Base-by-base conservation (phyloP, 2,113 vertebrate genomes). In the Brachyistius frenatus region DNA sequence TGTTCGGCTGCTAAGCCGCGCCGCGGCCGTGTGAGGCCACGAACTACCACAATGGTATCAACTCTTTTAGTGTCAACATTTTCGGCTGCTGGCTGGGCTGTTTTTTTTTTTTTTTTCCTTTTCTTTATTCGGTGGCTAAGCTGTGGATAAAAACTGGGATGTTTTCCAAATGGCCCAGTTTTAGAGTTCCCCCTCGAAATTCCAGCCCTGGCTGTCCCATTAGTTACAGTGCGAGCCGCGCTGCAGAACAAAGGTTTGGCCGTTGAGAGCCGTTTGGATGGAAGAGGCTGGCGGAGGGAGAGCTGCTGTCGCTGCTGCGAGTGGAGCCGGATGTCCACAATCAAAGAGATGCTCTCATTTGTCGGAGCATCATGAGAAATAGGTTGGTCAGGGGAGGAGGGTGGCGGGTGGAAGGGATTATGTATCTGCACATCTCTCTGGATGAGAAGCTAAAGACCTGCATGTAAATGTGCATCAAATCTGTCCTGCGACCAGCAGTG, bases 91-190 rank as follows among this genome's bases (percentile, higher is more conserved):
- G 77, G 70, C 79, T 75, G 67, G 31, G 76, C 66, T 44, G 13
- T 66, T 83, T 73, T 53, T 33, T 64, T 2, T 78, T 66, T 68
- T 5, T 11, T 58, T 1, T 23, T 37, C 7, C 3, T 2, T 15
- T 32, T 11, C 14, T 81, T 55, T 70, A 35, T 60, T 64, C 66
- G 2, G 52, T 32, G 49, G 74, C 35, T 81, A 77, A 89, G 77
- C 84, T 2, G 32, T 4, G 66, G 84, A 88, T 85, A 70, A 70
- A 80, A 78, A 87, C 64, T 58, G 78, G 84, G 80, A 89, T 64
- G 50, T 71, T 81, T 55, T 89, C 84, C 86, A 88, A 90, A 85
- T 76, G 86, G 76, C 84, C 87, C 75, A 81, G 60, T 88, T 89
- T 87, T 63, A 55, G 56, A 84, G 53, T 49, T 49, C 55, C 54